Percentiles rank a stretch among this genome's conserved stretches.
Conservation (phyloP, 2,113 vertebrate genomes). For the Micromys minutus region DNA sequence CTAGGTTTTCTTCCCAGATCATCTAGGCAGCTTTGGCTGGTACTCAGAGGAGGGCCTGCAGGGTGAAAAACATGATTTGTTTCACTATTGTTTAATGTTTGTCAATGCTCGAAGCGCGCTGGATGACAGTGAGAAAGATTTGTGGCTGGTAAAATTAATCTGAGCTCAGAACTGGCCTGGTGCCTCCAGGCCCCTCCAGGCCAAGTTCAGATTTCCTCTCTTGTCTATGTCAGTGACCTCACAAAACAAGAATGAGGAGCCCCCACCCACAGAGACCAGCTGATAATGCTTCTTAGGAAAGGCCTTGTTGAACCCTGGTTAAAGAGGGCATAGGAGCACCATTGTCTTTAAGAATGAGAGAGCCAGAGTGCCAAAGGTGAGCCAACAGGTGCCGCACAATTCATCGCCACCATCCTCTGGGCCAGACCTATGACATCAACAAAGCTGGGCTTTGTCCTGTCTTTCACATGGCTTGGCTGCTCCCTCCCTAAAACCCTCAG, state of each 20-base stretch:
- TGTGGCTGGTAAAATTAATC: constrained; percentile 38
- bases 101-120: constrained; percentile 44
- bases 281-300: background rate
- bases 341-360: background rate
- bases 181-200: constrained; percentile 41
- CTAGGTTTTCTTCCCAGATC: background rate
- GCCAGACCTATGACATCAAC: constrained; percentile 30
- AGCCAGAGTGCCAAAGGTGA: background rate
- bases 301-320: background rate
- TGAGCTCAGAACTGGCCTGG: constrained; percentile 75
- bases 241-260: background rate
- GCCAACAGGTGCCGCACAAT: background rate
- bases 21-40: background rate
- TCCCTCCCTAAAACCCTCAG: background rate
- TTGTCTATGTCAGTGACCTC: constrained; percentile 22
- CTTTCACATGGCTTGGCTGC: background rate
- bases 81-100: constrained; percentile 58
- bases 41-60: background rate
- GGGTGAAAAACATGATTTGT: constrained; percentile 37
- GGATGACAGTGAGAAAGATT: constrained; percentile 63
- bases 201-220: constrained; percentile 46
- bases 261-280: background rate
- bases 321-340: background rate
- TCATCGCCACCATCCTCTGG: background rate
- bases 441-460: background rate